Conservation (phyloP, 2,113 vertebrate species). For the Accipiter cooperii region DNA sequence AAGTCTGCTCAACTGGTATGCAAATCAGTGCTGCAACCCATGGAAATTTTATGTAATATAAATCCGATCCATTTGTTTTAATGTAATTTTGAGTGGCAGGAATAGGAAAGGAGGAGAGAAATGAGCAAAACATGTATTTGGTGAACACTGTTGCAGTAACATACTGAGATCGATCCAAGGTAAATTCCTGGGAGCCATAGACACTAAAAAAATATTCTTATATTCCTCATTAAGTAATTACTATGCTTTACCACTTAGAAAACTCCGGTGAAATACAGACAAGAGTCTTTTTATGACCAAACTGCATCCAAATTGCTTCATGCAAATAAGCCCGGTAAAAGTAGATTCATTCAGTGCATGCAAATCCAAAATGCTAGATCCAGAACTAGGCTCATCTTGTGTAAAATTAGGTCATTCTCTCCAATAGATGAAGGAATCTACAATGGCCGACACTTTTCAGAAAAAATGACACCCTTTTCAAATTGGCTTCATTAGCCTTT, state of each 20-base stretch:
- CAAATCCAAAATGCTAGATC: not conserved
- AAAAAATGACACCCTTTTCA: slow-evolving; percentile 9
- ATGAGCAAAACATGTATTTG: not conserved
- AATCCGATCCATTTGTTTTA: not conserved
- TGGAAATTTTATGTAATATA: not conserved
- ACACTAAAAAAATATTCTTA: not conserved
- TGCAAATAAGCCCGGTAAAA: not conserved
- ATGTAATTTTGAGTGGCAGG: not conserved
- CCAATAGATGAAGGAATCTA: not conserved
- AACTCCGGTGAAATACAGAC: not conserved
- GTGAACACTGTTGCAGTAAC: not conserved
- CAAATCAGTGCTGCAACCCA: not conserved
- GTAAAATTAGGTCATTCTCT: slow-evolving; percentile 12
- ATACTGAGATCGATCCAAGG: not conserved
- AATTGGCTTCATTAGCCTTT: slow-evolving; percentile 33
- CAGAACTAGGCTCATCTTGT: slow-evolving; percentile 15
- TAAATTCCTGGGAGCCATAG: not conserved
- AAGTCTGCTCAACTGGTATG: not conserved
- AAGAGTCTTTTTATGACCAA: not conserved
- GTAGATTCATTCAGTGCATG: not conserved
- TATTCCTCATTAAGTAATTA: not conserved
- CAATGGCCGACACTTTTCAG: not conserved
- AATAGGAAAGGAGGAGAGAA: not conserved
- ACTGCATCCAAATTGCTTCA: not conserved
- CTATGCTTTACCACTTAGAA: not conserved